Evolutionary conservation across 1,140 invertebrate genomes (phyloP), one percentile per base, ranked within the genome.

Genomic region (Drosophila aff.): DNA sequence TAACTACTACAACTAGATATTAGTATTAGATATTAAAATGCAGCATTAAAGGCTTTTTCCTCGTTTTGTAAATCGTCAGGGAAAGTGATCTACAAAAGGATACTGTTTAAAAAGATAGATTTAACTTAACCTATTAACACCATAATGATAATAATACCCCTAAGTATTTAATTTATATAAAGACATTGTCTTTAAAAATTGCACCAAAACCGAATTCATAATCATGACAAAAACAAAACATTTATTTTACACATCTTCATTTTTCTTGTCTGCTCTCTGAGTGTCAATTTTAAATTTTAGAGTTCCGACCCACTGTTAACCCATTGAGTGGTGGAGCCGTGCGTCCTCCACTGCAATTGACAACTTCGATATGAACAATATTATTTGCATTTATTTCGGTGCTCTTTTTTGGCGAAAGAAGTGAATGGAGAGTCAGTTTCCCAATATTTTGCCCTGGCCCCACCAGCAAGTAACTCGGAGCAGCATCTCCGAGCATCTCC

Each of bases 341-440:
- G 28, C 61, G 41, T 47, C 46, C 52, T 44, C 58, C 31, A 58
- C 61, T 79, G 80, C 76, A 86, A 86, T 83, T 86, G 83, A 89
- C 80, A 80, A 77, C 66, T 82, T 76, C 74, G 76, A 89, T 80
- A 62, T 55, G 76, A 80, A 83, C 83, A 67, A 74, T 64, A 74
- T 80, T 83, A 80, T 83, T 86, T 86, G 84, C 84, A 89, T 89
- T 89, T 83, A 89, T 76, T 76, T 55, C 50, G 21, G 44, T 43
- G 47, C 44, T 58, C 53, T 44, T 67, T 76, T 60, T 50, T 47
- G 28, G 53, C 21, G 16, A 52, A 72, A 43, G 53, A n/a, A 71
- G 46, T 21, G 60, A 26, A 31, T 47, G 36, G 15, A 55, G 11
- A 28, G n/a, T 49, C 33, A 44, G 49, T 47, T 73, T 52, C 67